Conservation (phyloP, 2,797 vertebrate species). For the Eutrigla gurnardus region DNA sequence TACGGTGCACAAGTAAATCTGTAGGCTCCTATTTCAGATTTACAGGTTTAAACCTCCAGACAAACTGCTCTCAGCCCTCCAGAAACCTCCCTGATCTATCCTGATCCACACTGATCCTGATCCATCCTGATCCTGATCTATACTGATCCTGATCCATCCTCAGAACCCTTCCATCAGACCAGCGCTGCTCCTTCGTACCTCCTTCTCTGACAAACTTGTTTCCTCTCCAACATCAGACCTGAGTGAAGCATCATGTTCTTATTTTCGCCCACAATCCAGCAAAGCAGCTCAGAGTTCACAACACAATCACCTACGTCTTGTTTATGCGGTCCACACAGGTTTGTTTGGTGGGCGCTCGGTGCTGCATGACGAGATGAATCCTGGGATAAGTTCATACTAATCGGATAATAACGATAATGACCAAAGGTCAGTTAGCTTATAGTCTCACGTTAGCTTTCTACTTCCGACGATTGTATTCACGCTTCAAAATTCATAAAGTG, state of each 20-base stretch:
- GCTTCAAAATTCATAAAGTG: too few species aligned
- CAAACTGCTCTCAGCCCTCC: background rate
- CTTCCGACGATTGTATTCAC: too few species aligned
- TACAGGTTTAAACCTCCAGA: background rate
- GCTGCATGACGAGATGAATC: background rate
- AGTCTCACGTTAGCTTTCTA: too few species aligned
- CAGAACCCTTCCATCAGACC: background rate
- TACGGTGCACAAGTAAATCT: constrained; percentile 43
- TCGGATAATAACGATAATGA: too few species aligned
- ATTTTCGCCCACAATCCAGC: constrained; percentile 20
- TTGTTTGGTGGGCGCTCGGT: constrained; percentile 4
- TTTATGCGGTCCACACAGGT: background rate
- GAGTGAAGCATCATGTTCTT: constrained; percentile 1
- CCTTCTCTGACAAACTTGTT: background rate
- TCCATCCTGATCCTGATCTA: too few species aligned
- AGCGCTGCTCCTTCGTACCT: background rate
- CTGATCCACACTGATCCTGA: too few species aligned
- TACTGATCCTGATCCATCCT: background rate
- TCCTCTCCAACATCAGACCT: constrained; percentile 7
- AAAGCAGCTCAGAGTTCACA: background rate
- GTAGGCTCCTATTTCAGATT: constrained; percentile 12
- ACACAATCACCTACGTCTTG: background rate
- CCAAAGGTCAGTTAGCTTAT: too few species aligned
- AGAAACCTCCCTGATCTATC: too few species aligned
- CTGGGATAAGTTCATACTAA: too few species aligned